These are phyloP conservation scores for Halictus ligatus DNA, from an alignment of 2,888 invertebrate genomes.

Conservation along the genomic window DNA sequence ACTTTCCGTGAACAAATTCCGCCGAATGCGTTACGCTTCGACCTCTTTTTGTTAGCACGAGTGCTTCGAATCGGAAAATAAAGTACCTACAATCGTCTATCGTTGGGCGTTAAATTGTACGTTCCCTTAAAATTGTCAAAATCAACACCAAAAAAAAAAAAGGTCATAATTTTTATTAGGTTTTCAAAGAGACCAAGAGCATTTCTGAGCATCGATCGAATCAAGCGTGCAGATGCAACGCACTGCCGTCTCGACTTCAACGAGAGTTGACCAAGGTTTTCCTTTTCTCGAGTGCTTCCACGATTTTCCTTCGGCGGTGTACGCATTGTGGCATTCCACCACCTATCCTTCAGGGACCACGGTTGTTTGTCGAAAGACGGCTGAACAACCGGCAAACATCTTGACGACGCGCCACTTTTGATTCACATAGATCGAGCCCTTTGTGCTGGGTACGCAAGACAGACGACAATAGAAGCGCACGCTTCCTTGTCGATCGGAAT, in stretches of 20 bases:
- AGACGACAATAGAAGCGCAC: background rate
- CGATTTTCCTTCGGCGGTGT: slow-evolving; percentile 29
- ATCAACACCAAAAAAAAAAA: too few relatives aligned
- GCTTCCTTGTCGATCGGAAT: background rate
- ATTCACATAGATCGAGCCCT: slow-evolving; percentile 1
- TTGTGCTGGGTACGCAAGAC: background rate
- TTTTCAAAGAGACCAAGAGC: too few relatives aligned
- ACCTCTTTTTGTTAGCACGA: background rate
- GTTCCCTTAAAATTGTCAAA: background rate
- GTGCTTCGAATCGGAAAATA: background rate
- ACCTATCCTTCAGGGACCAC: slow-evolving; percentile 39
- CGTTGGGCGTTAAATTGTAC: too few relatives aligned
- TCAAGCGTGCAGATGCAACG: slow-evolving; percentile 62
- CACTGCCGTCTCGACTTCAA: slow-evolving; percentile 40
- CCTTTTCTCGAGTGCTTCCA: slow-evolving; percentile 43
- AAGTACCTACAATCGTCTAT: too few relatives aligned
- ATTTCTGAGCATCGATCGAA: slow-evolving; percentile 22
- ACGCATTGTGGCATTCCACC: slow-evolving; percentile 40
- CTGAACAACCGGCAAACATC: slow-evolving; percentile 34
- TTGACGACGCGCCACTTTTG: slow-evolving; percentile 8
- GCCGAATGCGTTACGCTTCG: slow-evolving; percentile 21
- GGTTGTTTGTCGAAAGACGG: slow-evolving; percentile 56
- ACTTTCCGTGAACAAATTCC: slow-evolving; percentile 20
- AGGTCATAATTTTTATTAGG: background rate
- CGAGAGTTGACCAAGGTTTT: slow-evolving; percentile 30